Conservation (phyloP, 2,797 vertebrate species). For the Mormyrus proboscirostris region DNA sequence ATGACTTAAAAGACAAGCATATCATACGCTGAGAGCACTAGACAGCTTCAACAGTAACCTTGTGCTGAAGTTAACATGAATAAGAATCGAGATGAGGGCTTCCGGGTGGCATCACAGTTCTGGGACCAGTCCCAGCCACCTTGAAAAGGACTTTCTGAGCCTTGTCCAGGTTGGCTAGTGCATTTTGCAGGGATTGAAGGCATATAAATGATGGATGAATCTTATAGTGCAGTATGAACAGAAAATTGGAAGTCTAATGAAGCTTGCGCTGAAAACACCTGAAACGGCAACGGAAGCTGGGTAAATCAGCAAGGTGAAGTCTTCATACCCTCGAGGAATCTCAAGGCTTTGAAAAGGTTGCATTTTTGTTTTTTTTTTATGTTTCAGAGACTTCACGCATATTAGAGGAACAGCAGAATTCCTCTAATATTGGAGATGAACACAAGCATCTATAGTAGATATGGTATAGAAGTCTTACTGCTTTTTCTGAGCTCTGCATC, state of each 20-base stretch:
- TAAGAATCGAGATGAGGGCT: background rate
- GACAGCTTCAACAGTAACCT: background rate
- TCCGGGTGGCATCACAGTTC: background rate
- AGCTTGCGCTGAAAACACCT: background rate
- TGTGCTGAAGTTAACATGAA: background rate
- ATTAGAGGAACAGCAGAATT: background rate
- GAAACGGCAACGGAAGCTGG: background rate
- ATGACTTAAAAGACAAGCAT: background rate
- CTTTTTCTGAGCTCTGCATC: background rate
- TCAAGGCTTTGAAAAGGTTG: background rate
- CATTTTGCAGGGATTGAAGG: background rate
- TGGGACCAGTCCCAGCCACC: background rate
- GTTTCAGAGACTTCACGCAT: background rate
- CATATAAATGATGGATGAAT: background rate
- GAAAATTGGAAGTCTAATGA: conserved; percentile 8
- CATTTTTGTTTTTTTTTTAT: background rate
- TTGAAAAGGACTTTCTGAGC: background rate
- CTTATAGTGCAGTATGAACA: conserved; percentile 1
- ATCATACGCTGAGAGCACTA: background rate
- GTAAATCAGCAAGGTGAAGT: background rate
- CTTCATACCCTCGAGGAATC: background rate
- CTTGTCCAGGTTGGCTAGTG: background rate
- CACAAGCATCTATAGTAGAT: background rate
- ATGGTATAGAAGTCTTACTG: background rate
- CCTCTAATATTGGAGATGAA: background rate